Conservation (phyloP, 64 coral and sea anemone genomes). For the Montipora foliosa region DNA sequence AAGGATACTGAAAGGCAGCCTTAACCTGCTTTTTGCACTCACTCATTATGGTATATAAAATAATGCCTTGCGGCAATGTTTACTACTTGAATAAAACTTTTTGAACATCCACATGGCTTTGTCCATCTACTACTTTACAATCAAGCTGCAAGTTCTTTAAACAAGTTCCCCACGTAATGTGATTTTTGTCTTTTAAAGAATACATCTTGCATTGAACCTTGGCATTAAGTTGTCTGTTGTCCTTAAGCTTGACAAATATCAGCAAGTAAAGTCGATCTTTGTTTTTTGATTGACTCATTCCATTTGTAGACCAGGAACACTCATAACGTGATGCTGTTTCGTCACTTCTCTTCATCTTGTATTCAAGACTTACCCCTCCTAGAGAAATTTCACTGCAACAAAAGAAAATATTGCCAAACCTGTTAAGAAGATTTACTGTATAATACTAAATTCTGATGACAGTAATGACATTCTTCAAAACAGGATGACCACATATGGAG, state of each 20-base stretch:
- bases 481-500: too few species aligned
- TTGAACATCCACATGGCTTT: constrained; percentile 74
- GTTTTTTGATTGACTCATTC: constrained; percentile 81
- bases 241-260: constrained; percentile 77
- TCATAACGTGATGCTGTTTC: constrained; percentile 63
- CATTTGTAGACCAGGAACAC: constrained; percentile 76
- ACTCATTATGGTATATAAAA: too few species aligned
- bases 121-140: constrained; percentile 83
- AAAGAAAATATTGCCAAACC: background rate
- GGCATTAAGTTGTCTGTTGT: constrained; percentile 63
- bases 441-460: background rate
- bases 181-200: constrained; percentile 83
- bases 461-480: too few species aligned
- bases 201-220: constrained; percentile 92
- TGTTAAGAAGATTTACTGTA: too few species aligned
- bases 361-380: constrained; percentile 71
- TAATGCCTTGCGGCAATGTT: too few species aligned
- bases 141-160: constrained; percentile 90
- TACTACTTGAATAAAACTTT: constrained; percentile 79
- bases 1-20: too few species aligned
- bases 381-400: constrained; percentile 78
- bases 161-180: constrained; percentile 88
- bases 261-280: constrained; percentile 82
- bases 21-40: too few species aligned
- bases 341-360: constrained; percentile 81